Conservation (phyloP, 2,888 invertebrate genomes). For the Agonopterix subpropinquella region DNA sequence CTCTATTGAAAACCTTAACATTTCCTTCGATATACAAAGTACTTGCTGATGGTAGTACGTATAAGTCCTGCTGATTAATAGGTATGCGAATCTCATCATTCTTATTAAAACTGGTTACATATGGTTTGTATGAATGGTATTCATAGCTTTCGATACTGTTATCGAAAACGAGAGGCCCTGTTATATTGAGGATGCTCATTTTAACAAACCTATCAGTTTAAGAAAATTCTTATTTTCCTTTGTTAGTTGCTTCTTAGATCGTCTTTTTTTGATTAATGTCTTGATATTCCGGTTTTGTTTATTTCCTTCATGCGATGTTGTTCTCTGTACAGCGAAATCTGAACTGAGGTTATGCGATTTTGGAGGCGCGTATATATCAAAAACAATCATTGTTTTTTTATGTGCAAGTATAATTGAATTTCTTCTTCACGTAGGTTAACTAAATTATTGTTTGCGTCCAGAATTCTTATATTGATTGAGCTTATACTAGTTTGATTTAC, state of each 20-base stretch:
- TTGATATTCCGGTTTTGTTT: not conserved
- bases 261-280: too few relatives aligned
- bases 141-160: not conserved
- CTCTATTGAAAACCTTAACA: slow-evolving; percentile 5
- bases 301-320: not conserved
- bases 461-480: not conserved
- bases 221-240: slow-evolving; percentile 9
- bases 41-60: slow-evolving; percentile 25
- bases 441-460: slow-evolving; percentile 6
- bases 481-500: not conserved
- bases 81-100: slow-evolving; percentile 33
- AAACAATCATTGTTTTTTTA: slow-evolving; percentile 8
- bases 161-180: not conserved
- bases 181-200: slow-evolving; percentile 12
- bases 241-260: not conserved
- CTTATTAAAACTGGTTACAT: slow-evolving; percentile 18
- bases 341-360: not conserved
- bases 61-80: slow-evolving; percentile 26
- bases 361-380: slow-evolving; percentile 1
- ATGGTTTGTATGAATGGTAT: slow-evolving; percentile 12
- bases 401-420: slow-evolving; percentile 8
- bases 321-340: not conserved
- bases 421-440: slow-evolving; percentile 9
- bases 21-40: slow-evolving; percentile 20
- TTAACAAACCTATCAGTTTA: slow-evolving; percentile 19